Conservation (phyloP, 1,140 invertebrate genomes). For the Colletes latitarsis region DNA sequence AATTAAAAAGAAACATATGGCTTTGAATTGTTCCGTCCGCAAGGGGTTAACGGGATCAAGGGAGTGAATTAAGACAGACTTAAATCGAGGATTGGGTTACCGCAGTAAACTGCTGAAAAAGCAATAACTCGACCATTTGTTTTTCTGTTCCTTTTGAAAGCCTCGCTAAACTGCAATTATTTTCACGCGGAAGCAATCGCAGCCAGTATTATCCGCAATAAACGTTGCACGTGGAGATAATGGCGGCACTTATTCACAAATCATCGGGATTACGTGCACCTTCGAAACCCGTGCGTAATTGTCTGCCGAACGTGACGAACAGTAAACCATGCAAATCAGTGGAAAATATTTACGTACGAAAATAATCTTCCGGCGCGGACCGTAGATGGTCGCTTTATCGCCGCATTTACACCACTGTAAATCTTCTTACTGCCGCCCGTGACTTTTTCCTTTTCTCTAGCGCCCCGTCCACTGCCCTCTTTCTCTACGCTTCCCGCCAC, state of each 20-base stretch:
- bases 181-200: slow-evolving; percentile 47
- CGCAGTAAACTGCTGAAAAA: not conserved
- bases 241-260: slow-evolving; percentile 47
- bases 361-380: slow-evolving; percentile 26
- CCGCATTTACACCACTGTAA: slow-evolving; percentile 56
- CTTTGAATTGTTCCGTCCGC: too few relatives aligned
- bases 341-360: slow-evolving; percentile 50
- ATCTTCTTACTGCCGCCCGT: slow-evolving; percentile 55
- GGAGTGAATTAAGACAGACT: too few relatives aligned
- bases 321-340: slow-evolving; percentile 31
- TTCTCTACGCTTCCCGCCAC: slow-evolving; percentile 4
- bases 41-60: not conserved
- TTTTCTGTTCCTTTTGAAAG: not conserved
- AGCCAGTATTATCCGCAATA: slow-evolving; percentile 36
- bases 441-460: slow-evolving; percentile 9
- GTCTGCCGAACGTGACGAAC: not conserved
- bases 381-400: slow-evolving; percentile 41
- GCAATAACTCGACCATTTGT: not conserved
- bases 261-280: slow-evolving; percentile 33
- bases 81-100: too few relatives aligned
- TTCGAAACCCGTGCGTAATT: slow-evolving; percentile 10
- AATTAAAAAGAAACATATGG: too few relatives aligned
- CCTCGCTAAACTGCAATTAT: slow-evolving; percentile 2
- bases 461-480: not conserved
- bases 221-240: slow-evolving; percentile 42